Evolutionary conservation across 2,888 invertebrate genomes (phyloP).

Genomic region (Cheilosia scutellata): DNA sequence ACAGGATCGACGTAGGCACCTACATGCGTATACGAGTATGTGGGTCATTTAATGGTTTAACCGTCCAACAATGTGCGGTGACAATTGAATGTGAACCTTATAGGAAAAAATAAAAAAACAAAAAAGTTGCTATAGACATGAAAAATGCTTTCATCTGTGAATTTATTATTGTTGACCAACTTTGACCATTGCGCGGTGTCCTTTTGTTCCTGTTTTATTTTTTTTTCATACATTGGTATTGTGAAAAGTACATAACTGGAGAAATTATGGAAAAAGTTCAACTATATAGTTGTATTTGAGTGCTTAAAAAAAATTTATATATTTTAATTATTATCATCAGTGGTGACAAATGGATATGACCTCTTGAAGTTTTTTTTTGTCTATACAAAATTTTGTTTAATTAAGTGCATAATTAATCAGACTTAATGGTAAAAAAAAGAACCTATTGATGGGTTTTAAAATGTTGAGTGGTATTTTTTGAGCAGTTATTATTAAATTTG

Average conservation of each 20-base stretch:
- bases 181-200: constrained; percentile 68
- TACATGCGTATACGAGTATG: constrained; percentile 53
- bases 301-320: constrained; percentile 59
- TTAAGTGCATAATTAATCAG: constrained; percentile 72
- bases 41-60: constrained; percentile 76
- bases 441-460: constrained; percentile 25
- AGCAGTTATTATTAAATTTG: background rate
- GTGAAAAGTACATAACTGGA: constrained; percentile 17
- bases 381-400: constrained; percentile 44
- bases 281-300: constrained; percentile 41
- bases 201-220: constrained; percentile 54
- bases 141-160: constrained; percentile 76
- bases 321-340: constrained; percentile 76
- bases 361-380: constrained; percentile 55
- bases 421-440: constrained; percentile 54
- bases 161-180: constrained; percentile 76
- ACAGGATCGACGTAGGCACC: constrained; percentile 30
- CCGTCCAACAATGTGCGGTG: constrained; percentile 74
- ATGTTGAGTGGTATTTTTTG: constrained; percentile 6
- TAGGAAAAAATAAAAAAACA: constrained; percentile 20
- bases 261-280: constrained; percentile 50
- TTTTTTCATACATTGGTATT: constrained; percentile 9
- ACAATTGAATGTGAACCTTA: constrained; percentile 72
- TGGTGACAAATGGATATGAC: constrained; percentile 74
- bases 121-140: constrained; percentile 62